Base-by-base conservation (phyloP, 2,797 vertebrate species). In the Sebastes baramenuke region DNA sequence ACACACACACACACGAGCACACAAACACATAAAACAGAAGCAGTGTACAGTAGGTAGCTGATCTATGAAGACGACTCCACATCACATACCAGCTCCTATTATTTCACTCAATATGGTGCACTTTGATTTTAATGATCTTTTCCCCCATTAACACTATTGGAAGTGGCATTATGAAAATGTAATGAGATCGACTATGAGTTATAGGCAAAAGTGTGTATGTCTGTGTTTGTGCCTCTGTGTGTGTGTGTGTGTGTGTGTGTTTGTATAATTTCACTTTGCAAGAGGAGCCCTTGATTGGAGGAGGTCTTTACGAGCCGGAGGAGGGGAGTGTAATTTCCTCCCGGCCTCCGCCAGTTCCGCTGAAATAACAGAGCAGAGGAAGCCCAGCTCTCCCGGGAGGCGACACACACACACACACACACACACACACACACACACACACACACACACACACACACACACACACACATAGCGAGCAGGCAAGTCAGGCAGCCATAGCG, bases 261-360 rank as follows among this genome's bases (percentile, higher is more conserved):
- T 74, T 79, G 78, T 91, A 85, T 89, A 85, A 90, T 92, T 92
- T 80, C 77, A 86, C 87, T 90, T 90, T 88, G 89, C 86, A 78
- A 89, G 79, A 89, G 92, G 80, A 93, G 92, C 90, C 91, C 93
- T 93, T 95, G 95, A 96, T 96, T 95, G 92, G 90, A 93, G 90
- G 93, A 95, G 94, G 93, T 95, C 95, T 96, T 96, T 96, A 96
- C 89, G 89, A 96, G 95, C 95, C 90, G 84, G 93, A 96, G 95
- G 94, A 96, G 95, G 94, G 93, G 95, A 90, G 93, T 94, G 96
- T 93, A 91, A 97, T 97, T 96, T 96, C 96, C 96, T 96, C 95
- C 93, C 92, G 64, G 93, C 90, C 94, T 96, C 94, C 94, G 64
- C 94, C 81, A 92, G 91, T 94, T 96, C 93, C 90, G 93, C 93